Evolutionary conservation across 2,113 vertebrate genomes (phyloP).

Genomic region (Columbina picui): DNA sequence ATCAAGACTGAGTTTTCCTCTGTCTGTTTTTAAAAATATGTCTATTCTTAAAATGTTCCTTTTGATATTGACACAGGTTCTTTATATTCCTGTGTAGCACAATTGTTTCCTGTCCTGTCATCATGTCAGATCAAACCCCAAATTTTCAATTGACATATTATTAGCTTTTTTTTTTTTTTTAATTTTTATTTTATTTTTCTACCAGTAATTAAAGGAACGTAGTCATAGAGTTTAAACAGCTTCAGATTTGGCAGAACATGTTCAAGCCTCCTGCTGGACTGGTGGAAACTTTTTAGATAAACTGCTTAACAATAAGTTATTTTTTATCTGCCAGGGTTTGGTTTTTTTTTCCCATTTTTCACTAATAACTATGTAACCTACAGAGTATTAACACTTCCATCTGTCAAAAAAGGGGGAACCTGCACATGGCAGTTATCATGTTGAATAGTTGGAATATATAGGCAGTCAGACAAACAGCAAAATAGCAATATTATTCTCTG

Average conservation of each 20-base stretch:
- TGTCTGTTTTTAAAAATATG: not conserved
- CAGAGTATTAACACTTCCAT: not conserved
- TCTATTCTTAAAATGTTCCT: not conserved
- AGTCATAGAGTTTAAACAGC: not conserved
- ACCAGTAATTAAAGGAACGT: not conserved
- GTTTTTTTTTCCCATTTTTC: not conserved
- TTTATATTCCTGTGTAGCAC: not conserved
- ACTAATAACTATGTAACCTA: not conserved
- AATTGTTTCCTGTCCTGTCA: not conserved
- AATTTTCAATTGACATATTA: not conserved
- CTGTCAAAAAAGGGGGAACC: not conserved
- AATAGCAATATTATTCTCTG: not conserved
- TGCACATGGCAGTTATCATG: not conserved
- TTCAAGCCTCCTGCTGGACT: not conserved
- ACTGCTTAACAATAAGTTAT: not conserved
- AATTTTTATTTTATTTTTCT: not conserved
- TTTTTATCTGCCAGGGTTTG: not conserved
- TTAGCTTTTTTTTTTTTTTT: fast-evolving
- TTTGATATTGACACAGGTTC: not conserved
- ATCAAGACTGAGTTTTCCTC: fast-evolving
- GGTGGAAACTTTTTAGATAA: not conserved
- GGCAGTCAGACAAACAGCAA: not conserved
- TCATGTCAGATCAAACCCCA: not conserved
- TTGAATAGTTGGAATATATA: not conserved
- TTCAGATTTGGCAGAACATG: not conserved